Evolutionary conservation across 23 tunicate genomes (phyloP), one percentile per base, ranked within the genome.

Genomic region (Clavelina lepadiformis): DNA sequence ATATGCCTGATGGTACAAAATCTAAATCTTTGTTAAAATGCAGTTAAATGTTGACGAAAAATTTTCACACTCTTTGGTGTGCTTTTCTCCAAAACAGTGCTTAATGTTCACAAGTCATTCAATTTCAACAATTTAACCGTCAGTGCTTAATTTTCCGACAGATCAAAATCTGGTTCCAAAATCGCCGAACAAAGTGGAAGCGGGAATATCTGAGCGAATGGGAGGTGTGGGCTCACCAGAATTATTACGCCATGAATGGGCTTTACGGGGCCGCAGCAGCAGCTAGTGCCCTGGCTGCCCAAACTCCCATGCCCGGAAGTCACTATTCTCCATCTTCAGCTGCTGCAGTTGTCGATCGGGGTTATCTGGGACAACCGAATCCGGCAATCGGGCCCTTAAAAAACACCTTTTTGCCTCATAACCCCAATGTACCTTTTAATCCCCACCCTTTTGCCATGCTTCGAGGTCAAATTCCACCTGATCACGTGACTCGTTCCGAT

Each of bases 121-220:
- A n/a, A 19, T 11, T 54, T 54, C 18, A 65, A 65, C 45, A 41
- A 65, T 5, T 45, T 22, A 65, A 38, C 5, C 28, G 5, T n/a
- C 11, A 71, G 24, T 57, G 23, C 28, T 36, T 79, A 8, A 1
- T 7, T 61, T 63, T 37, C 41, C 33, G 61, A 51, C 76, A 94
- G 99, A 94, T 94, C 63, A 94, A 94, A 67, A 94, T 94, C 31
- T 94, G 99, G 99, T 93, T 93, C 61, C 98, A 93, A 85, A 93
- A 93, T 47, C 87, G 98, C n/a, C 87, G 98, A 44, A 93, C 99
- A 8, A 94, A 94, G 54, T 94, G 91, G 91, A 94, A 94, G 67
- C 69, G 99, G 15, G 99, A 94, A 66, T 94, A 94, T 60, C 59
- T 94, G 69, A 86, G 95, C 46, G 99, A 94, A 63, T 94, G 95